Conservation (phyloP, 2,888 invertebrate species). For the Trichacis sp. region DNA sequence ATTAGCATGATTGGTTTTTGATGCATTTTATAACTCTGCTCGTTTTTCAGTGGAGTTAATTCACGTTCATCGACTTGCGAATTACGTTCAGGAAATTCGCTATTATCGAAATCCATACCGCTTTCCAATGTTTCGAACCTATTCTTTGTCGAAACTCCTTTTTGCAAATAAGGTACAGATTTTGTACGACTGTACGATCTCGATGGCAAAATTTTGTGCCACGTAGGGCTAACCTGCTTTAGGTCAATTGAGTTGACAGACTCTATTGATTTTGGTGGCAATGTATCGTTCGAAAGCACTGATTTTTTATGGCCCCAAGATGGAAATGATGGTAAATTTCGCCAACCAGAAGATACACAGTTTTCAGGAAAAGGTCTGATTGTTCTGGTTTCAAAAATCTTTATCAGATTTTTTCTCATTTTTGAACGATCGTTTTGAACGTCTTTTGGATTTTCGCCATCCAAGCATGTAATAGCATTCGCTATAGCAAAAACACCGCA, state of each 20-base stretch:
- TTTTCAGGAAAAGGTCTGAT: background rate
- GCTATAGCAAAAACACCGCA: background rate
- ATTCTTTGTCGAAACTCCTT: background rate
- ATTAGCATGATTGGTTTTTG: no score
- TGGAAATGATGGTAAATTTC: background rate
- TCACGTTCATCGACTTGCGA: no score
- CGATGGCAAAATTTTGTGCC: background rate
- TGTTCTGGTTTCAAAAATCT: conserved; percentile 1
- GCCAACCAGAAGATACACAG: background rate
- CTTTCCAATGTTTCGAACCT: background rate
- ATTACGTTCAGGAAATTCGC: no score
- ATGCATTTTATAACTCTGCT: no score
- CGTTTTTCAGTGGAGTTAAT: no score
- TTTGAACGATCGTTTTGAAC: no score
- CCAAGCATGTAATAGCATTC: background rate
- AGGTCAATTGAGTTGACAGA: background rate
- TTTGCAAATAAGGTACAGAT: no score
- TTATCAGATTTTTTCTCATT: background rate
- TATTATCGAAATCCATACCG: background rate
- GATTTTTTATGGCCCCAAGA: background rate
- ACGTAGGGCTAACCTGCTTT: background rate
- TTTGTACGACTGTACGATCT: no score
- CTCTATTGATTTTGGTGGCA: no score
- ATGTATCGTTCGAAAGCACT: background rate
- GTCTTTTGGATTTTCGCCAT: no score